phyloP scores from a whole-genome alignment of 2,113 vertebrate genomes.

The Cyanoramphus novaezelandiae region DNA sequence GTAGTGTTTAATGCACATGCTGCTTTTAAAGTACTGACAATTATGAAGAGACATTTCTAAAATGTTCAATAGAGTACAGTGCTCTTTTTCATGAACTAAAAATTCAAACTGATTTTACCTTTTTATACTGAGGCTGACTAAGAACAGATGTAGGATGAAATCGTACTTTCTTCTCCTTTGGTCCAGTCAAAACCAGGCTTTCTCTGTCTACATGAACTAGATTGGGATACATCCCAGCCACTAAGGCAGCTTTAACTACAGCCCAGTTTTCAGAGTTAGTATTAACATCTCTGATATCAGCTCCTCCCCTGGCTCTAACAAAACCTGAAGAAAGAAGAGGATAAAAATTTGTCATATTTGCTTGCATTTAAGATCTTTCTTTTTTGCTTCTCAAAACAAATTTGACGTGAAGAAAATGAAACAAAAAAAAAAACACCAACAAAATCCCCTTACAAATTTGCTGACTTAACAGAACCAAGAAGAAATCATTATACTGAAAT shows the following conservation, averaged over 20 bases:
- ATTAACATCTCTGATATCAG: conserved; percentile 92
- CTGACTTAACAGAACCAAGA: not conserved
- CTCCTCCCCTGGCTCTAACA: conserved; percentile 86
- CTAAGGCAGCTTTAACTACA: conserved; percentile 92
- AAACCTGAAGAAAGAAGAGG: conserved; percentile 80
- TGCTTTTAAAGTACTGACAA: not conserved
- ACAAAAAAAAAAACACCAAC: not conserved
- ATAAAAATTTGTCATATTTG: not conserved
- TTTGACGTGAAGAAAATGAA: not conserved
- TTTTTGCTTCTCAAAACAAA: not conserved
- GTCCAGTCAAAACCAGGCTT: conserved; percentile 72
- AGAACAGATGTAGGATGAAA: conserved; percentile 91
- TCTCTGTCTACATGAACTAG: conserved; percentile 84
- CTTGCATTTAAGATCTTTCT: not conserved
- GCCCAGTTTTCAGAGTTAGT: conserved; percentile 96
- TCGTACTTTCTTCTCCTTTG: conserved; percentile 86
- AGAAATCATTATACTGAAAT: not conserved
- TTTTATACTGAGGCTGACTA: conserved; percentile 83
- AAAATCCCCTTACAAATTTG: not conserved
- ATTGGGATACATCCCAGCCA: conserved; percentile 94
- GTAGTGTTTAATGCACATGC: not conserved
- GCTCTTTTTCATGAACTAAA: not conserved
- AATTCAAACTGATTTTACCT: conserved; percentile 75
- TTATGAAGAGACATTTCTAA: not conserved
- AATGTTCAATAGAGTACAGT: not conserved